Evolutionary conservation across 2,797 vertebrate genomes (phyloP), one percentile per base, ranked within the genome.

Genomic region (Fringilla coelebs): DNA sequence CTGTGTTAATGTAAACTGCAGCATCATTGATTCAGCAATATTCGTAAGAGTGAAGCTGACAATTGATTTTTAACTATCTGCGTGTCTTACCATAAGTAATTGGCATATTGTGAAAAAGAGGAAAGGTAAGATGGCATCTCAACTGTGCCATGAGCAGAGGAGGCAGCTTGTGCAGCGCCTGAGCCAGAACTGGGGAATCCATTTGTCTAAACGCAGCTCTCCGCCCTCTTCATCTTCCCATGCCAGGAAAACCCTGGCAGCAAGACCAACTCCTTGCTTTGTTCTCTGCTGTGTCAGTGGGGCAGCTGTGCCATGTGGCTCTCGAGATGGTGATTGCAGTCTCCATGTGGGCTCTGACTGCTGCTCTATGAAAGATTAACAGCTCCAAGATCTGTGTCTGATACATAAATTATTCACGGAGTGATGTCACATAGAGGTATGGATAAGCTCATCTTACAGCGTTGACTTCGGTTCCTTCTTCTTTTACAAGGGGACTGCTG

Each of bases 391-490:
- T 84, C 79, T 52, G 80, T 88, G 83, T 66, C 89, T 24, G 70
- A 34, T 38, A 48, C 85, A 96, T 95, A 79, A 94, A 94, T 96
- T 95, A 93, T 94, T 91, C 93, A 90, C 62, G 3, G 89, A 68
- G 15, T 36, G 6, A 1, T 95, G 95, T 93, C 94, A 91, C 73
- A 46, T 36, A 41, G 58, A 93, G 90, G 62, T 51, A 94, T 1
- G 36, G 17, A 43, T 26, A 21, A 88, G 63, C 55, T 90, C 43
- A 31, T 88, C 70, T 91, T 11, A 17, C 66, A 8, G 73, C 0
- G 21, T 10, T 62, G 85, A 81, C 67, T 90, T 70, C 73, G 31
- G 70, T 29, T 89, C 62, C 74, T 76, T 15, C 63, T 36, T 10
- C 82, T 88, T 84, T 95, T 93, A 72, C 90, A 91, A 73, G 76